Evolutionary conservation across 2,113 vertebrate species (phyloP), one percentile per base, ranked within the genome.

Genomic region (Copsychus sechellarum): DNA sequence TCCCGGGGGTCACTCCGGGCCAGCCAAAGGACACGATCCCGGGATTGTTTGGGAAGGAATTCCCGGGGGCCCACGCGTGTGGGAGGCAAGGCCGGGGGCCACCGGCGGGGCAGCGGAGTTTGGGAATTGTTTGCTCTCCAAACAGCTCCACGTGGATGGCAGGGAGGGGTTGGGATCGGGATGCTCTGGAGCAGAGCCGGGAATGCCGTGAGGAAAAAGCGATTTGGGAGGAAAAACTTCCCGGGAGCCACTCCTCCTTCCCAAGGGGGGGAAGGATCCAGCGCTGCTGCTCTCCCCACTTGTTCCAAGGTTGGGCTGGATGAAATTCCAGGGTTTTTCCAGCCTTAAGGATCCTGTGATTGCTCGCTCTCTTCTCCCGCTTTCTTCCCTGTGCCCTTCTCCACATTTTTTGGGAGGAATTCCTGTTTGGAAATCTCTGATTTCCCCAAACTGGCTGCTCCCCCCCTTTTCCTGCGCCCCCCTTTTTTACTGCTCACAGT

Each of bases 111-210:
- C 76, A 28, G 72, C 24, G 8, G 24, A 57, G 54, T 26, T 48
- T 36, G 14, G 78, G 66, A 53, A 61, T 71, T 96, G 94, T 95
- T 94, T 95, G 85, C 24, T 95, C 90, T 96, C 95, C 89, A 94
- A 96, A 96, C 90, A 94, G 36, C 36, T 78, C 6, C 96, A 90
- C 94, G 81, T 95, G 96, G 93, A 91, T 15, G 64, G 76, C 36
- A 4, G 48, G 81, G 45, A 83, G 70, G 60, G 65, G 8, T 4
- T 15, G 45, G 61, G 71, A 83, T 43, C 1, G 13, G 80, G 66
- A 61, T 42, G 1, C 5, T 50, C 19, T 0, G 15, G 45, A 42
- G 47, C 65, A 12, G 38, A 29, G 38, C 61, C 0, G 38, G 66
- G 77, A 65, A 66, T 40, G 19, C 60, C 11, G 1, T 0, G 4